Base-by-base conservation (phyloP, 2,888 invertebrate species). In the Camptogramma bilineatum region DNA sequence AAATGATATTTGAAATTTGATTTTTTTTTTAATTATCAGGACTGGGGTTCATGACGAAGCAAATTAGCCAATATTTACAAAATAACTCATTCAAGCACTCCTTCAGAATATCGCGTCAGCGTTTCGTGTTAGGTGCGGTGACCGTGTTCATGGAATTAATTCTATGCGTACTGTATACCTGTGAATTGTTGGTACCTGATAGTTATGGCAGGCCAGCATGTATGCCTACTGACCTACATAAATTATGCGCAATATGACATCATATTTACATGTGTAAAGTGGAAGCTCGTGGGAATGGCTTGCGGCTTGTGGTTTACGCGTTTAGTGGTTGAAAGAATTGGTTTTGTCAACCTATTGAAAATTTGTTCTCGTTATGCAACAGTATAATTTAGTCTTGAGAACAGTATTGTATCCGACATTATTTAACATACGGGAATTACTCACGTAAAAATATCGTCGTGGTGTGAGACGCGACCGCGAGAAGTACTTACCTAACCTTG, bases 211-310 rank as follows among this genome's bases (percentile, higher is more conserved):
- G 58, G 56, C 61, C 8, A 39, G 34, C 10, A 39, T 58, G 50
- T 55, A 52, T 42, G 58, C 51, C 57, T 57, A 62, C 64, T 70
- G 66, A 63, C 72, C 72, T 64, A 70, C 52, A 53, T 64, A 55
- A 54, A 59, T 62, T 57, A 68, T 66, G 66, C 66, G 64, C 55
- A 55, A 55, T 51, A 65, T 70, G 64, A 70, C 60, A 51, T 70
- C 66, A 72, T 58, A 31, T 16, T 5, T 39, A 39, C 39, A 51
- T 39, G 16, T 17, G 52, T 52, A 10, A 48, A 17, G 39, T 28
- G 10, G 39, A 50, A 44, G 18, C 9, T 21, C 24, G 42, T 31
- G 21, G 51, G 55, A 42, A 44, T 44, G 28, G 46, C 28, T 54
- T 54, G 18, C 18, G 46, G 46, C 8, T 47, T 47, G 17, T 47